phyloP scores from a whole-genome alignment of 2,113 vertebrate species.

The Gymnorhina tibicen region DNA sequence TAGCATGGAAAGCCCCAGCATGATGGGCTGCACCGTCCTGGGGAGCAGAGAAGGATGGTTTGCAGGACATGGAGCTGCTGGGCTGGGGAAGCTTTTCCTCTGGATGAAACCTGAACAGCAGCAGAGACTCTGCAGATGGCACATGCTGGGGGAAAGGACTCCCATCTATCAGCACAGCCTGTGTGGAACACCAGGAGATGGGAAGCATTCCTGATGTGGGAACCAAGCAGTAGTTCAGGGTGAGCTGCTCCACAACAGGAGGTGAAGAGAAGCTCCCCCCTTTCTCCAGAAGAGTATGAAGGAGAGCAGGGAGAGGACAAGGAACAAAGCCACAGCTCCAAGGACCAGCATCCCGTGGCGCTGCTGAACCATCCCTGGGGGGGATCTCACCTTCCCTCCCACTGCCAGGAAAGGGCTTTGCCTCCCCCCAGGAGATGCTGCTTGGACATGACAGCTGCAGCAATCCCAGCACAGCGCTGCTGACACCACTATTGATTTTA shows the following conservation, averaged over 20 bases:
- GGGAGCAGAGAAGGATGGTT: not conserved
- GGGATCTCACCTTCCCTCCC: not conserved
- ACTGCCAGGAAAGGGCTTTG: not conserved
- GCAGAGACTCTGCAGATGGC: not conserved
- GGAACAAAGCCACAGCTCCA: not conserved
- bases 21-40: not conserved
- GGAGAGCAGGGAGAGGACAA: not conserved
- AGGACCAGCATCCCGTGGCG: rapidly evolving
- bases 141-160: not conserved
- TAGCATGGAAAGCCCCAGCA: rapidly evolving
- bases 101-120: not conserved
- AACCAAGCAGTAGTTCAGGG: not conserved
- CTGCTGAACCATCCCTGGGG: not conserved
- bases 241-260: not conserved
- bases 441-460: not conserved
- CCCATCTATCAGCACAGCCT: not conserved
- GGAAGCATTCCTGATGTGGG: rapidly evolving
- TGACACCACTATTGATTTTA: not conserved
- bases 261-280: rapidly evolving
- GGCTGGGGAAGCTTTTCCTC: not conserved
- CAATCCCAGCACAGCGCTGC: not conserved
- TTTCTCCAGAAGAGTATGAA: not conserved
- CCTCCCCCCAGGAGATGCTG: rapidly evolving
- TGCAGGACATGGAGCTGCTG: not conserved
- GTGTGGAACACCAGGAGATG: not conserved